Conservation (phyloP, 2,888 invertebrate species). For the Heliothis peltigera region DNA sequence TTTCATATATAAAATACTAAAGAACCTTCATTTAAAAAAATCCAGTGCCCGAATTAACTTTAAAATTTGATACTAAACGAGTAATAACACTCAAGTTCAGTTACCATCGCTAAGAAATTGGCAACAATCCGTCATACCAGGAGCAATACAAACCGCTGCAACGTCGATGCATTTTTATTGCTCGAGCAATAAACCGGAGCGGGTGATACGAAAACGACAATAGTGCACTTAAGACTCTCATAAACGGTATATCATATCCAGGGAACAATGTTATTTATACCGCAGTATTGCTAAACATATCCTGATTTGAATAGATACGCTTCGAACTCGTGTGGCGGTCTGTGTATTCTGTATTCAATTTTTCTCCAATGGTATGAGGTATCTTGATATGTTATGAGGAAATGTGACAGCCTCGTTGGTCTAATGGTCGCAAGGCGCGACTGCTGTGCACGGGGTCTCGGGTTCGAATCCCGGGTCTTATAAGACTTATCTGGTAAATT, state of each 20-base stretch:
- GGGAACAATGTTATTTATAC: constrained; percentile 80
- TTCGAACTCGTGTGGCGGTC: constrained; percentile 26
- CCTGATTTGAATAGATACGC: constrained; percentile 59
- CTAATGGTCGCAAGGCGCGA: too few species aligned
- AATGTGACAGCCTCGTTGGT: too few species aligned
- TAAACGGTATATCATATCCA: constrained; percentile 85
- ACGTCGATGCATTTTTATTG: constrained; percentile 87
- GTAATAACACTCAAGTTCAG: constrained; percentile 23
- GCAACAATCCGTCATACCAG: constrained; percentile 51
- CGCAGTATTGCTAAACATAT: constrained; percentile 60
- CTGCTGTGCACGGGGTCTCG: too few species aligned
- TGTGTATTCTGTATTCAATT: constrained; percentile 45
- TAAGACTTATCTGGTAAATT: constrained; percentile 34
- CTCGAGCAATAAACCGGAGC: constrained; percentile 77
- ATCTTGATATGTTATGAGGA: too few species aligned
- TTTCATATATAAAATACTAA: too few species aligned
- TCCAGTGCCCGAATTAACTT: too few species aligned
- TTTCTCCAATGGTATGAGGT: constrained; percentile 48
- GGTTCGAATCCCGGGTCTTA: too few species aligned
- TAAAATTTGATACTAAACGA: not conserved
- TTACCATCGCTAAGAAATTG: constrained; percentile 40
- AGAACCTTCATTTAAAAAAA: too few species aligned
- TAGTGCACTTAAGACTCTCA: constrained; percentile 82
- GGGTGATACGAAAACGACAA: constrained; percentile 80
- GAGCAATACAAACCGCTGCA: constrained; percentile 73